A percentile compares a stretch with the other conserved stretches of the same genome.
phyloP scores from a whole-genome alignment of 1,140 invertebrate genomes.

The Lepeophtheirus salmonis region DNA sequence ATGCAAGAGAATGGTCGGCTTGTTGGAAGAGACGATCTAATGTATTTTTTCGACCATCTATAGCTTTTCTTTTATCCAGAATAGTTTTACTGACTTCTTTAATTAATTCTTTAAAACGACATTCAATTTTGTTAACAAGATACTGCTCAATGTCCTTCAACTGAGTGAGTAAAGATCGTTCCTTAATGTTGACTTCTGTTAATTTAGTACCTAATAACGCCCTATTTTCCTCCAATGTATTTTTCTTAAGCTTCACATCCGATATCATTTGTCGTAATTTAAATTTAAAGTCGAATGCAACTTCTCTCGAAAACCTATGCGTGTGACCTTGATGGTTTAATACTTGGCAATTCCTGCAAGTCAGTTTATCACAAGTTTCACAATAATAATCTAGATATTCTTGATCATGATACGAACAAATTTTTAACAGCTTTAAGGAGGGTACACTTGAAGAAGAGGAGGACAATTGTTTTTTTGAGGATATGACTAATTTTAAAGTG shows the following conservation, averaged over 20 bases:
- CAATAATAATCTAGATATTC: background rate
- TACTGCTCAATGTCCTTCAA: conserved; percentile 2
- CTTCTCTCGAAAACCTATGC: background rate
- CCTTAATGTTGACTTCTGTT: conserved; percentile 5
- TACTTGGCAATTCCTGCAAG: conserved; percentile 7
- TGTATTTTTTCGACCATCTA: background rate
- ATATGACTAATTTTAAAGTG: conserved; percentile 1
- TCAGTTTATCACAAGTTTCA: conserved; percentile 2
- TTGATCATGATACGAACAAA: background rate
- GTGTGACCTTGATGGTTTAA: background rate
- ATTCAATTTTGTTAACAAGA: background rate
- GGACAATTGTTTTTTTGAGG: background rate
- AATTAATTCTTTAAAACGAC: background rate
- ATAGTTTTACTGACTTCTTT: background rate
- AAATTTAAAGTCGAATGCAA: background rate
- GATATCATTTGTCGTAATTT: background rate
- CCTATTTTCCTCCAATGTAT: conserved; percentile 11
- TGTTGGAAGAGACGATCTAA: conserved; percentile 3
- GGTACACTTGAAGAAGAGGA: too few species aligned
- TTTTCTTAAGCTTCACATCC: conserved; percentile 4
- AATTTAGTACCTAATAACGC: conserved; percentile 3
- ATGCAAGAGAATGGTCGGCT: conserved; percentile 7
- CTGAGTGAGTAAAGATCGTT: background rate
- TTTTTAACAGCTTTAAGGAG: background rate
- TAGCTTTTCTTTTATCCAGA: conserved; percentile 3